These are phyloP conservation scores for Cydia amplana DNA, from an alignment of 1,140 invertebrate species.

Conservation along the genomic window DNA sequence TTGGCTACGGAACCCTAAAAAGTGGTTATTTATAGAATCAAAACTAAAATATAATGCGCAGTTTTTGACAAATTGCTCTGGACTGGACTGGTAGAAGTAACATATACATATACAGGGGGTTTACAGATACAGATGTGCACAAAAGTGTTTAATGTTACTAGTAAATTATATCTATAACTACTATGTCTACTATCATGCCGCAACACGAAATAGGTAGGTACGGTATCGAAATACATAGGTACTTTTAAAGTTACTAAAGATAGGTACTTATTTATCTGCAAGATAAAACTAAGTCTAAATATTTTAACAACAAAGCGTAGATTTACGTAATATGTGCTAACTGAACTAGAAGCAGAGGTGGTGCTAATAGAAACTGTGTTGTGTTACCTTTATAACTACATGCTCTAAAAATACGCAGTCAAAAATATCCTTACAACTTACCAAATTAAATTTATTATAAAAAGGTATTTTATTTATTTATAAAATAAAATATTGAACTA, in stretches of 20 bases:
- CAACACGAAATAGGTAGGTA: no score
- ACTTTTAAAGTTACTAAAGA: background rate
- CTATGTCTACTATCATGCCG: no score
- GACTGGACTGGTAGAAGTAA: background rate
- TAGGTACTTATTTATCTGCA: background rate
- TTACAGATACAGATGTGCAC: background rate
- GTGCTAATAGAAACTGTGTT: background rate
- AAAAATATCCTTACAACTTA: background rate
- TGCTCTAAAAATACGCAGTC: background rate
- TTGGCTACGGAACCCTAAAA: no score
- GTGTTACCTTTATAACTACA: background rate
- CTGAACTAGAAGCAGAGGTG: background rate
- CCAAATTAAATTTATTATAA: background rate
- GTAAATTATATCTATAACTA: background rate
- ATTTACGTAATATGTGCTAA: conserved; percentile 19
- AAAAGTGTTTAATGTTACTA: background rate
- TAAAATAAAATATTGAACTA: background rate
- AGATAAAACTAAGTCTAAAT: background rate
- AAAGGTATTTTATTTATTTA: background rate
- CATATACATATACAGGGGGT: background rate
- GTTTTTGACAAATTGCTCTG: no score
- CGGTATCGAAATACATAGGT: no score
- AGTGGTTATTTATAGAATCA: no score
- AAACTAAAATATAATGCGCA: no score
- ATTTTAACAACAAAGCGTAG: conserved; percentile 2